A percentile compares a stretch with the other conserved stretches of the same genome.
These are phyloP conservation scores for Aptenodytes patagonicus DNA, from an alignment of 2,113 vertebrate genomes.

Conservation along the genomic window DNA sequence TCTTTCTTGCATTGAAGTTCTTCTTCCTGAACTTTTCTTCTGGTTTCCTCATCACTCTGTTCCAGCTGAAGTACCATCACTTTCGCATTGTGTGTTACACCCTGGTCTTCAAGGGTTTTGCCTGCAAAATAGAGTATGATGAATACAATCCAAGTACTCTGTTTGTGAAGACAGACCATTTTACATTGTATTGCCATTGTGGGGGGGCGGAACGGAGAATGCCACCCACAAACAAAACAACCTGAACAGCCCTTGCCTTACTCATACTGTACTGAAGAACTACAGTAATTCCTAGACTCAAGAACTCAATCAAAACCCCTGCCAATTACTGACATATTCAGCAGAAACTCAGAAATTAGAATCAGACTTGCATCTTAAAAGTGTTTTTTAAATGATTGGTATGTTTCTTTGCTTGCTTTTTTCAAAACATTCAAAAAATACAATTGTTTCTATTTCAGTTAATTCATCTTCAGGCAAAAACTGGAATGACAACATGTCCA, in stretches of 20 bases:
- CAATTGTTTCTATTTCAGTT: not conserved
- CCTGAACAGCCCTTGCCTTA: not conserved
- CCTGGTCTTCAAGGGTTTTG: slow-evolving; percentile 83
- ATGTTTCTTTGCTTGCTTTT: not conserved
- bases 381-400: not conserved
- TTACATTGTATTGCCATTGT: not conserved
- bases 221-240: not conserved
- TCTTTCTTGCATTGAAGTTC: slow-evolving; percentile 75
- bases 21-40: slow-evolving; percentile 71
- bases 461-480: not conserved
- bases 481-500: not conserved
- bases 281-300: not conserved
- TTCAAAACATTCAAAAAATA: not conserved
- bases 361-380: not conserved
- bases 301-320: not conserved
- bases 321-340: not conserved
- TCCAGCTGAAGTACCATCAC: slow-evolving; percentile 87
- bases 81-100: slow-evolving; percentile 88
- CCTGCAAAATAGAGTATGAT: slow-evolving; percentile 53
- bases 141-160: not conserved
- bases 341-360: not conserved
- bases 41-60: slow-evolving; percentile 80
- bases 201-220: too few relatives aligned
- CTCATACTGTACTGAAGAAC: not conserved
- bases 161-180: not conserved